These are phyloP conservation scores for Melanotaenia parkinsoni DNA, from an alignment of 2,797 vertebrate species.

Conservation along the genomic window DNA sequence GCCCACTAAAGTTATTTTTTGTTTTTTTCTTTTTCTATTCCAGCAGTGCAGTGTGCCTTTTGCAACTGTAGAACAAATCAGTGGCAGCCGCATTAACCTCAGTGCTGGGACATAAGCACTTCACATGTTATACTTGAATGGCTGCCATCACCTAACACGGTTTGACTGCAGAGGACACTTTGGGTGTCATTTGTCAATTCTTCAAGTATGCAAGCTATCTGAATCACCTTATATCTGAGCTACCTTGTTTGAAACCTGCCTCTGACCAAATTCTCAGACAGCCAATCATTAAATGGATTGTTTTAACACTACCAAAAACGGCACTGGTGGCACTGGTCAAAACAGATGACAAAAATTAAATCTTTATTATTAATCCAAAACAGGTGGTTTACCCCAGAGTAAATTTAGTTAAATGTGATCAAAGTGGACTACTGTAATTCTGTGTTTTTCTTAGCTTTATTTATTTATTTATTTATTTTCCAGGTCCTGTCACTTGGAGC, in stretches of 20 bases:
- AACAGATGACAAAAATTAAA: not conserved
- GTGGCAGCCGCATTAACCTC: slow-evolving; percentile 49
- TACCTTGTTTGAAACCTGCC: slow-evolving; percentile 17
- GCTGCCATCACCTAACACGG: slow-evolving; percentile 43
- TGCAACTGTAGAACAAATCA: slow-evolving; percentile 34
- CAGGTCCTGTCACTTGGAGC: slow-evolving; percentile 97
- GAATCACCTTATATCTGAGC: slow-evolving; percentile 30
- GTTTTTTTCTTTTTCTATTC: not conserved
- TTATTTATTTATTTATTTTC: slow-evolving; percentile 43
- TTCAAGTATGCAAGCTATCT: slow-evolving; percentile 39
- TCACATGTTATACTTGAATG: slow-evolving; percentile 35
- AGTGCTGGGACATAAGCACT: slow-evolving; percentile 34
- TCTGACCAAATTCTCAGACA: slow-evolving; percentile 14
- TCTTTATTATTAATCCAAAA: not conserved
- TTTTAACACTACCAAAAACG: not conserved
- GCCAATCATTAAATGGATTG: not conserved
- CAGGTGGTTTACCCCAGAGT: too few relatives aligned
- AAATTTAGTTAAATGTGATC: not conserved
- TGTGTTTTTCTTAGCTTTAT: not conserved
- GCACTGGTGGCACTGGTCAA: not conserved
- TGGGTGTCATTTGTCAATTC: slow-evolving; percentile 38
- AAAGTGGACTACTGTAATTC: not conserved
- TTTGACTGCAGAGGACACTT: slow-evolving; percentile 52
- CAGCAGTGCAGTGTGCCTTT: slow-evolving; percentile 25
- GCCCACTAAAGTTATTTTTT: not conserved